These are phyloP conservation scores for Apostichopus leukothele DNA, from an alignment of 53 echinoderm and acorn worm genomes.

Conservation along the genomic window DNA sequence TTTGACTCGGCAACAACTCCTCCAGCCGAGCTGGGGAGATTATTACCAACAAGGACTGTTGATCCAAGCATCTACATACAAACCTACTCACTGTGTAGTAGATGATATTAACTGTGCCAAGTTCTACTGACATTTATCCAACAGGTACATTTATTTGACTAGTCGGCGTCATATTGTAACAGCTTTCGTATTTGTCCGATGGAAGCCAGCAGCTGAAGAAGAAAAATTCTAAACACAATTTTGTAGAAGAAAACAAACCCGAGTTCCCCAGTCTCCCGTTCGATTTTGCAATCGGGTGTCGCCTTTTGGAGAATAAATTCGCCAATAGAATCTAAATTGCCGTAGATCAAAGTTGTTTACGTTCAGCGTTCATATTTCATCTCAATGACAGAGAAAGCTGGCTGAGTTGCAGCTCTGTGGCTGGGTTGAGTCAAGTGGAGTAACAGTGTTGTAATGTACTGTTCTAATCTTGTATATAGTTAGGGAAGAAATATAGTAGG, in stretches of 20 bases:
- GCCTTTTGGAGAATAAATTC: constrained; percentile 2
- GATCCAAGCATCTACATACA: too few relatives aligned
- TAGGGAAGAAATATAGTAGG: too few relatives aligned
- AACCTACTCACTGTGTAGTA: too few relatives aligned
- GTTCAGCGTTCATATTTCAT: constrained; percentile 11
- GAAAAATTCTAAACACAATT: too few relatives aligned
- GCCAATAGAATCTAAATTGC: constrained; percentile 38
- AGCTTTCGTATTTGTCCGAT: neutral
- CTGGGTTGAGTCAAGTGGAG: too few relatives aligned
- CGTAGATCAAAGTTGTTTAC: constrained; percentile 23
- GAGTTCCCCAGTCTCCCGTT: neutral
- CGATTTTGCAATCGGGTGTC: constrained; percentile 20
- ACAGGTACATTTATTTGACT: constrained; percentile 8
- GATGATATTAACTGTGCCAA: neutral
- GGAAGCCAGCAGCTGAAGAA: neutral
- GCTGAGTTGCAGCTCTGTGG: too few relatives aligned
- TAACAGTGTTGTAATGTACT: too few relatives aligned
- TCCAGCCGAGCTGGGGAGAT: neutral
- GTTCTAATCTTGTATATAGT: too few relatives aligned
- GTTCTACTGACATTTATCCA: constrained; percentile 1
- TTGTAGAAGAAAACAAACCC: too few relatives aligned
- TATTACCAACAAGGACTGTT: neutral
- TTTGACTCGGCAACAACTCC: neutral
- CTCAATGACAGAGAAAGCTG: neutral
- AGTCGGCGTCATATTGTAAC: neutral